Percentiles rank a stretch among this genome's conserved stretches.
These are phyloP conservation scores for Cyphomyrus plagiostoma DNA, from an alignment of 2,113 vertebrate species.

Conservation along the genomic window DNA sequence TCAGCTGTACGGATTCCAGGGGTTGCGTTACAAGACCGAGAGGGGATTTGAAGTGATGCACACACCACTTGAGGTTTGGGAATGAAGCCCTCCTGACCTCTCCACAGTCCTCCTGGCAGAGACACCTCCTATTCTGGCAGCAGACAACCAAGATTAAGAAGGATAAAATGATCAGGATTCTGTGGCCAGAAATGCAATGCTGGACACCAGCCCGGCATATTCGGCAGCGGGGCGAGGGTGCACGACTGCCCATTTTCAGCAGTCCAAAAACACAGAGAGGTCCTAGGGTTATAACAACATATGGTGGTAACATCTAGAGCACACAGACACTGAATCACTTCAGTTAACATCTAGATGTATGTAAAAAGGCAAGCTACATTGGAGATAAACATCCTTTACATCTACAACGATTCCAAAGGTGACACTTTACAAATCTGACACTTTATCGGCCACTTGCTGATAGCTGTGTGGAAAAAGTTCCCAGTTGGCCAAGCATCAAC, in stretches of 20 bases:
- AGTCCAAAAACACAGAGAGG: background rate
- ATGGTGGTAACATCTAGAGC: background rate
- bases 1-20: background rate
- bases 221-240: background rate
- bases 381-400: background rate
- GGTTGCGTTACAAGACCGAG: background rate
- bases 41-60: background rate
- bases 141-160: background rate
- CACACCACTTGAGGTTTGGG: background rate
- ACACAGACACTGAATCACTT: conserved; percentile 3
- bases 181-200: background rate
- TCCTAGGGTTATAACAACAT: background rate
- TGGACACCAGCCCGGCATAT: background rate
- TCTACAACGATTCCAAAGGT: background rate
- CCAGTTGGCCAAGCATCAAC: conserved; percentile 17
- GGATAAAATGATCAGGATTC: background rate
- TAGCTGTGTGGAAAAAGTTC: conserved; percentile 33
- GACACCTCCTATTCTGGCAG: background rate
- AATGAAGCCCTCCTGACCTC: background rate
- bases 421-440: background rate
- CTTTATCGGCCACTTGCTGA: background rate
- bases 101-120: background rate
- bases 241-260: background rate
- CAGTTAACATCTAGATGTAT: background rate
- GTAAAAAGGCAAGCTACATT: background rate